phyloP scores from a whole-genome alignment of 2,888 invertebrate species.

The Nephrocerus scutellatus region DNA sequence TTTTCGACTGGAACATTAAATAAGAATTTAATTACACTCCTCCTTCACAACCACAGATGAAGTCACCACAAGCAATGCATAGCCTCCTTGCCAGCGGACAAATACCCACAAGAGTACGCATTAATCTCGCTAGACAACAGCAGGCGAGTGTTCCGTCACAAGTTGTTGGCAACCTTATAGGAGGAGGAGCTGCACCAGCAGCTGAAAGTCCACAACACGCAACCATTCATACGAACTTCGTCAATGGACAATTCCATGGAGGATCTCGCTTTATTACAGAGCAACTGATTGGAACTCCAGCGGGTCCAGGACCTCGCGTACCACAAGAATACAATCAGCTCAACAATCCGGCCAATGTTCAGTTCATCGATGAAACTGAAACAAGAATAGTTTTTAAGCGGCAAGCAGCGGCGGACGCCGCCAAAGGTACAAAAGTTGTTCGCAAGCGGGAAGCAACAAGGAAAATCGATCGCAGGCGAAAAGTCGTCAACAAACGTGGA shows the following conservation, averaged over 20 bases:
- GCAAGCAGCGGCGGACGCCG: conserved; percentile 12
- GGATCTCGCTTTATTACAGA: conserved; percentile 53
- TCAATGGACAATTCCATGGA: conserved; percentile 58
- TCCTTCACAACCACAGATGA: conserved; percentile 33
- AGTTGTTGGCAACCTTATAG: neutral
- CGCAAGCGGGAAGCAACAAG: neutral
- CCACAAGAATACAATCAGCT: conserved; percentile 29
- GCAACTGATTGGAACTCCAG: conserved; percentile 47
- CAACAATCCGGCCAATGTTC: conserved; percentile 55
- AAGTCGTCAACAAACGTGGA: conserved; percentile 56
- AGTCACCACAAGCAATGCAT: conserved; percentile 50
- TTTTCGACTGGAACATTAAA: neutral
- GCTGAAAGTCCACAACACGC: conserved; percentile 34
- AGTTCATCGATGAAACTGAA: conserved; percentile 54
- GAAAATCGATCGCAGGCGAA: neutral
- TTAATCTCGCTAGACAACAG: conserved; percentile 49
- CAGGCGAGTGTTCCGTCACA: conserved; percentile 50
- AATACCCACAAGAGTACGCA: conserved; percentile 51
- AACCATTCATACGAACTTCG: conserved; percentile 50
- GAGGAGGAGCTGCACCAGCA: conserved; percentile 37
- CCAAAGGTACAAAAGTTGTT: conserved; percentile 1
- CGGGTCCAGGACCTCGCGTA: conserved; percentile 4
- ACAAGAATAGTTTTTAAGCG: conserved; percentile 40
- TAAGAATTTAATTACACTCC: conserved; percentile 1
- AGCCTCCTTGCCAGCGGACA: conserved; percentile 56